Evolutionary conservation across 92 coral and sea anemone genomes (phyloP), one percentile per base, ranked within the genome.

Genomic region (Siderastrea radians): DNA sequence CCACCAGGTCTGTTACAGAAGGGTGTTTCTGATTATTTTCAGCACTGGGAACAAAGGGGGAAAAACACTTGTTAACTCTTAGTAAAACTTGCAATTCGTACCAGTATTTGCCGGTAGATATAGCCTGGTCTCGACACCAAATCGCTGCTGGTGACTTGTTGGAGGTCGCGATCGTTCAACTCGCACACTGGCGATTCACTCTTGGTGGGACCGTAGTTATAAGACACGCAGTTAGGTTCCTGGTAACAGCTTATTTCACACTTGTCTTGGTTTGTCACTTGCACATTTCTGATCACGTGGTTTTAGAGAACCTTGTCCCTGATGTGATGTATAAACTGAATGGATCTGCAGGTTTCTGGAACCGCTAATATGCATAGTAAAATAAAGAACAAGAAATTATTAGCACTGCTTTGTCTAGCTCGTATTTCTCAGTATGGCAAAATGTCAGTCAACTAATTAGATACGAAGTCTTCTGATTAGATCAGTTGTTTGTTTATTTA

Each of bases 211-310:
- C 86, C 77, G n/a, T 68, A 81, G 67, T 81, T 81, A 55, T 68
- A 68, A 38, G 86, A 81, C 53, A 81, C 68, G 50, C 86, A 81
- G 77, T 45, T 47, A 16, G 77, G 75, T 52, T 81, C 85, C 47
- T 2, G 47, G 9, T 26, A 81, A 76, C 85, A 81, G 11, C 13
- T 72, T 14, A 55, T 5, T 16, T 51, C 38, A 44, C 85, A 68
- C 43, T 11, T 7, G 9, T 54, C 49, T 17, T 81, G 16, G 13
- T 46, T 54, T 17, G 13, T 3, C 7, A 68, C 75, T 1, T 4
- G 15, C 50, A 50, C 1, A 3, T 14, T 80, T 51, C 75, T 65
- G 38, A 80, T 67, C 64, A 51, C 15, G 63, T 80, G 45, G 51
- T 67, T 65, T 52, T 26, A 2, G 1, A 80, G 49, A 26, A 51